Evolutionary conservation across 2,888 invertebrate species (phyloP).

Genomic region (Blera fallax): DNA sequence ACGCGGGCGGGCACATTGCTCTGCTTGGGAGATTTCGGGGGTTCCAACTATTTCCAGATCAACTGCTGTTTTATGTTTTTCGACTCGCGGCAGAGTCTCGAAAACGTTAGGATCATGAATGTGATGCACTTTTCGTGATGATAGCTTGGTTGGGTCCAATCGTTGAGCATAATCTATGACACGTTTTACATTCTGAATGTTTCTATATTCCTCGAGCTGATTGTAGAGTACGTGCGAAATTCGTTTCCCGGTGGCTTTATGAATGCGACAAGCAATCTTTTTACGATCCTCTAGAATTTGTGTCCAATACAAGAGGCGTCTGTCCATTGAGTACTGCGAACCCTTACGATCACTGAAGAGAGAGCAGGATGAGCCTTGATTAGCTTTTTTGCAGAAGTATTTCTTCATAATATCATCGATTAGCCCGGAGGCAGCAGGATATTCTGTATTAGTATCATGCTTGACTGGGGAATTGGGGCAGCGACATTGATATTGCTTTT

Average conservation of each 20-base stretch:
- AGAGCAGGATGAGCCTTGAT: slow-evolving; percentile 37
- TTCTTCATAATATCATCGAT: slow-evolving; percentile 59
- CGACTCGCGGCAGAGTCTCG: slow-evolving; percentile 28
- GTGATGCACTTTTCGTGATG: background rate
- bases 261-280: slow-evolving; percentile 40
- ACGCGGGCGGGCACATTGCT: slow-evolving; percentile 15
- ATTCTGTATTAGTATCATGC: background rate
- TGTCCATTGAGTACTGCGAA: slow-evolving; percentile 46
- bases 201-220: slow-evolving; percentile 36
- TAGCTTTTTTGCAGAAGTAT: slow-evolving; percentile 35
- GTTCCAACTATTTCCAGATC: slow-evolving; percentile 45
- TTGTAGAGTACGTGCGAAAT: slow-evolving; percentile 48
- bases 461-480: background rate
- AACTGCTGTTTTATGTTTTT: background rate
- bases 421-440: background rate
- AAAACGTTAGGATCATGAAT: background rate
- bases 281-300: slow-evolving; percentile 44
- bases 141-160: slow-evolving; percentile 23
- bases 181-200: slow-evolving; percentile 45
- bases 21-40: slow-evolving; percentile 8
- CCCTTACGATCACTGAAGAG: slow-evolving; percentile 24
- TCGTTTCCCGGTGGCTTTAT: slow-evolving; percentile 38
- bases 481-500: background rate
- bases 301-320: slow-evolving; percentile 16
- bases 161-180: slow-evolving; percentile 35